phyloP scores from a whole-genome alignment of 2,888 invertebrate genomes.

The Chymomyza procnemis region DNA sequence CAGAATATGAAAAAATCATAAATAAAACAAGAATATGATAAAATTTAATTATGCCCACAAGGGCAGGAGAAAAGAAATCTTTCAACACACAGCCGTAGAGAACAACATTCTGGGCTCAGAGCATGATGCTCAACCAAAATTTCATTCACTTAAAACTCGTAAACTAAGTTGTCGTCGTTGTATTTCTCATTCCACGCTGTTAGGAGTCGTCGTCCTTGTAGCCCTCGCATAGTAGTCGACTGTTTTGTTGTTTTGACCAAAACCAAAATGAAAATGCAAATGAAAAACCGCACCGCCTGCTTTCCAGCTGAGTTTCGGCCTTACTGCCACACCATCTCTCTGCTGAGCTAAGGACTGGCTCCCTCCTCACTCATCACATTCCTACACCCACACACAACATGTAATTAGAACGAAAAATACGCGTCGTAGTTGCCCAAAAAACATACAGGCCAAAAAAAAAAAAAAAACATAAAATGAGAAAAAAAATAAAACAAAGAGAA shows the following conservation, averaged over 20 bases:
- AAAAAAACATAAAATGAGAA: not conserved
- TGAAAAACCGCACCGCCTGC: conserved; percentile 68
- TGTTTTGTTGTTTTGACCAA: conserved; percentile 31
- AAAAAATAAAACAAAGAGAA: not conserved
- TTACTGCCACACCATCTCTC: conserved; percentile 10
- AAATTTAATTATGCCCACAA: conserved; percentile 58
- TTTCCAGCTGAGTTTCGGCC: conserved; percentile 46
- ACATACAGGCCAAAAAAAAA: not conserved
- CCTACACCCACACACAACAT: conserved; percentile 42
- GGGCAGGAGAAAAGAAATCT: conserved; percentile 26
- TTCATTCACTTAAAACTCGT: conserved; percentile 58
- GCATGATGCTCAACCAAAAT: conserved; percentile 33
- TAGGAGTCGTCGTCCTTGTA: not conserved
- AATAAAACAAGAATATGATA: conserved; percentile 54
- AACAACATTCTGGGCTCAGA: not conserved
- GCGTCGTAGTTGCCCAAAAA: conserved; percentile 58
- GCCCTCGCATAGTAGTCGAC: not conserved
- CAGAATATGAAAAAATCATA: conserved; percentile 46
- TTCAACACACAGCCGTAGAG: conserved; percentile 19
- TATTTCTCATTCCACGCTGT: not conserved
- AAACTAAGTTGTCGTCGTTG: conserved; percentile 23
- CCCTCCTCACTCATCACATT: not conserved
- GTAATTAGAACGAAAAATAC: conserved; percentile 66
- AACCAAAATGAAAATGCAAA: conserved; percentile 54
- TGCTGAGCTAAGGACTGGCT: too few species aligned